phyloP scores from a whole-genome alignment of 2,113 vertebrate species.

The Oncorhynchus tshawytscha region DNA sequence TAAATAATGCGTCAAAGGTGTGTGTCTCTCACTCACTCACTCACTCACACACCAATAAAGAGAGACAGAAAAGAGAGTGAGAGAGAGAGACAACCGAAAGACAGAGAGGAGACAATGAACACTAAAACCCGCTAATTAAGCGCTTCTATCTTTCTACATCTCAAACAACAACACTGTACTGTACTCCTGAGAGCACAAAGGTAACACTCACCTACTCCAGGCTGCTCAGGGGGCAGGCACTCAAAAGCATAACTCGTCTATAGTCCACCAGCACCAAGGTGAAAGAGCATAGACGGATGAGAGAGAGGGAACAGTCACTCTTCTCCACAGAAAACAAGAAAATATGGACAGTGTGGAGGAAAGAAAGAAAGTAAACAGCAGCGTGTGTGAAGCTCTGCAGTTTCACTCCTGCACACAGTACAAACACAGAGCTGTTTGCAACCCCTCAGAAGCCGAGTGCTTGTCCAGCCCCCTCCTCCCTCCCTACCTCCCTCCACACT shows the following conservation, averaged over 20 bases:
- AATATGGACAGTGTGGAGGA: constrained; percentile 28
- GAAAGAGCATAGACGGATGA: constrained; percentile 14
- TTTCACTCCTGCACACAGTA: constrained; percentile 35
- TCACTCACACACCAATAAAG: too few relatives aligned
- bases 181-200: constrained; percentile 6
- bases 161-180: neutral
- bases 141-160: neutral
- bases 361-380: constrained; percentile 12
- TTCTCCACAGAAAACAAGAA: neutral
- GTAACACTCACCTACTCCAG: constrained; percentile 67
- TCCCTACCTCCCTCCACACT: constrained; percentile 1
- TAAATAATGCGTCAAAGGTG: too few relatives aligned
- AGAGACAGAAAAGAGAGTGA: neutral
- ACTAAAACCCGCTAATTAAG: neutral
- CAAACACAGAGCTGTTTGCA: neutral
- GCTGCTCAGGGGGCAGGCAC: constrained; percentile 61
- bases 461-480: constrained; percentile 24
- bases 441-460: neutral
- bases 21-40: too few relatives aligned
- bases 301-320: neutral
- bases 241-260: constrained; percentile 52
- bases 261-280: constrained; percentile 35
- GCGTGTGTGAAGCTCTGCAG: neutral
- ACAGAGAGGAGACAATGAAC: neutral
- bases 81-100: neutral